Conservation (phyloP, 1,140 invertebrate genomes). For the Drosophila miranda region DNA sequence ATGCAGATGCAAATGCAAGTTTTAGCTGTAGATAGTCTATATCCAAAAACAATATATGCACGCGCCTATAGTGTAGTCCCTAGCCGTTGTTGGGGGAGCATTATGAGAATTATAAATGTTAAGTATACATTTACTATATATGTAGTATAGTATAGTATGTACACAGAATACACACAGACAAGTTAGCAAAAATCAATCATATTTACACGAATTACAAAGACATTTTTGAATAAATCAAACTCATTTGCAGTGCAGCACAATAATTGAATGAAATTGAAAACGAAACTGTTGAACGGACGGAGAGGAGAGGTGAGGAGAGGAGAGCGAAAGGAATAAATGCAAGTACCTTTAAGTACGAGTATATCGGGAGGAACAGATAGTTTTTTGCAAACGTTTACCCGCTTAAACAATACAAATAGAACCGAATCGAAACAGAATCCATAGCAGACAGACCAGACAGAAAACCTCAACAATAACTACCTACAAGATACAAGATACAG, state of each 20-base stretch:
- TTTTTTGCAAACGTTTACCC: constrained; percentile 8
- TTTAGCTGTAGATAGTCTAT: constrained; percentile 36
- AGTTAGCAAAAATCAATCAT: constrained; percentile 51
- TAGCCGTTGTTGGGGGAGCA: neutral
- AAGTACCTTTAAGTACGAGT: constrained; percentile 1
- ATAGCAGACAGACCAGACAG: constrained; percentile 24
- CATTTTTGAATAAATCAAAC: constrained; percentile 68
- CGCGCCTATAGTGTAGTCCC: constrained; percentile 3
- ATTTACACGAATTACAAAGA: constrained; percentile 49
- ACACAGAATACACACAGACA: constrained; percentile 22
- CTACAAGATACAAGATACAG: constrained; percentile 2
- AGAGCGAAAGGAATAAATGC: constrained; percentile 1
- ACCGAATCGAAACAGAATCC: constrained; percentile 6
- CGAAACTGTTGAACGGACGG: neutral
- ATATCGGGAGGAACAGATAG: constrained; percentile 5
- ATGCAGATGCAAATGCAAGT: constrained; percentile 8
- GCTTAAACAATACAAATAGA: constrained; percentile 13
- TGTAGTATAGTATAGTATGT: constrained; percentile 9
- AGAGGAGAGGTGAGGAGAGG: neutral
- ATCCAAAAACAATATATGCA: constrained; percentile 12
- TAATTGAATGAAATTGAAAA: constrained; percentile 58
- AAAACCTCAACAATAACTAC: neutral
- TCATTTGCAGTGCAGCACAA: constrained; percentile 80
- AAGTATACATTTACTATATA: constrained; percentile 17
- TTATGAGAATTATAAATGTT: constrained; percentile 30